Base-by-base conservation (phyloP, 30 jellyfish, hydroid and myxozoan species). In the Nemopilema nomurai region DNA sequence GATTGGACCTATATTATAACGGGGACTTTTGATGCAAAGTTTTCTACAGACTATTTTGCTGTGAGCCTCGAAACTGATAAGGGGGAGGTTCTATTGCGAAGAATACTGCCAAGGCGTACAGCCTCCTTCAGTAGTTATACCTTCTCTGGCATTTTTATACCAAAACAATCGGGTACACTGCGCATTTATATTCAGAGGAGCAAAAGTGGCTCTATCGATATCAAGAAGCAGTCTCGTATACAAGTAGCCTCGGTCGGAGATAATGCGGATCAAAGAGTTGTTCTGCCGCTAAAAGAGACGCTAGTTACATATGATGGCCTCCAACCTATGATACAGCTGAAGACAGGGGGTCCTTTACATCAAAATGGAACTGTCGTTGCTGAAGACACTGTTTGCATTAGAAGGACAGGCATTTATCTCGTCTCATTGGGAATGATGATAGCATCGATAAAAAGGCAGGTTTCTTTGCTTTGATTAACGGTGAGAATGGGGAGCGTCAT, bases 321-420 rank as follows among this genome's bases (percentile, higher is more conserved):
- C 25, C 13, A 9, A 17, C n/a, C 30, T 13, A 22, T 28, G 28
- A 49, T 65, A 31, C 19, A 22, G 22, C 1, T 77, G 23, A 63
- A 20, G 6, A 67, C 67, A 18, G 21, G 13, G 13, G 28, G 24
- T 18, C 1, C 33, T 16, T n/a, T 21, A 19, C 27, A 49, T 32
- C 23, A 33, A 28, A 77, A 77, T 57, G 69, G 80, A 33, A 53
- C 50, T 8, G 27, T 28, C 30, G 51, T 16, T 50, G 57, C 49
- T 33, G 83, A 82, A 24, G 90, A 63, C 33, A 53, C 80, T 24
- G 13, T 69, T 63, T 49, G 68, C 52, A 49, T 82, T 57, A 23
- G 77, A 70, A 74, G 77, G 51, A 68, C 84, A 0, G 90, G 90
- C 53, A 74, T 82, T 62, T 82, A 82, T 32, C 57, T 41, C 6